phyloP scores from a whole-genome alignment of 2,888 invertebrate species.

The Eristalinus aeneus region DNA sequence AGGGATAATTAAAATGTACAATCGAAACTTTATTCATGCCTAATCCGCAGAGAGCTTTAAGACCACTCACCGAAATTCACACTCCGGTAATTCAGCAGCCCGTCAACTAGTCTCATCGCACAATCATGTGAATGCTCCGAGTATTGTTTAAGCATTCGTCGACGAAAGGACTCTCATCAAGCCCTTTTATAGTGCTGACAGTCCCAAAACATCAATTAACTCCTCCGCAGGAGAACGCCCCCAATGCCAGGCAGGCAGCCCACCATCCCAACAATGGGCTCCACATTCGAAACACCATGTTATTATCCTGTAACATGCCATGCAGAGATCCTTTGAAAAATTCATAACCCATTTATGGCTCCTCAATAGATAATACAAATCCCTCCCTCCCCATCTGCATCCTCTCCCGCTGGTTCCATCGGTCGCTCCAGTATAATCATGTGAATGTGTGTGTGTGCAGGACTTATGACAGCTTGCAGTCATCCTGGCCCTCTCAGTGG shows the following conservation, averaged over 20 bases:
- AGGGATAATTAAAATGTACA: background rate
- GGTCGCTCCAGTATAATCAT: background rate
- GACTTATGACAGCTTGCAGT: constrained; percentile 49
- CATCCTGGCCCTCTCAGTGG: constrained; percentile 14
- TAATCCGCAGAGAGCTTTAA: background rate
- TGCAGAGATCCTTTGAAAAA: constrained; percentile 42
- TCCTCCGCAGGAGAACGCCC: background rate
- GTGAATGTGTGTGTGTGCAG: constrained; percentile 9
- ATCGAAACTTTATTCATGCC: background rate
- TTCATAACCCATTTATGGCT: constrained; percentile 40
- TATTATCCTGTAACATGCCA: constrained; percentile 41
- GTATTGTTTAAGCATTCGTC: background rate
- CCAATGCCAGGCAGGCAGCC: background rate
- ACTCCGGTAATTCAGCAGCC: no score
- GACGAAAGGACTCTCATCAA: background rate
- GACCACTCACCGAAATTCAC: background rate
- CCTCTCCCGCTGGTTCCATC: background rate
- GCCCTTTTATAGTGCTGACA: background rate
- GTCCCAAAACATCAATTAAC: constrained; percentile 6
- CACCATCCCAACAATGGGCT: background rate
- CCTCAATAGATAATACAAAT: constrained; percentile 36
- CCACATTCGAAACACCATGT: constrained; percentile 3
- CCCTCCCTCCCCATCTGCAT: background rate
- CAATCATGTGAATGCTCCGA: background rate
- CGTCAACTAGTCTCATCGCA: background rate